Evolutionary conservation across 2,888 invertebrate species (phyloP).

Genomic region (Scrobipalpa atriplicella): DNA sequence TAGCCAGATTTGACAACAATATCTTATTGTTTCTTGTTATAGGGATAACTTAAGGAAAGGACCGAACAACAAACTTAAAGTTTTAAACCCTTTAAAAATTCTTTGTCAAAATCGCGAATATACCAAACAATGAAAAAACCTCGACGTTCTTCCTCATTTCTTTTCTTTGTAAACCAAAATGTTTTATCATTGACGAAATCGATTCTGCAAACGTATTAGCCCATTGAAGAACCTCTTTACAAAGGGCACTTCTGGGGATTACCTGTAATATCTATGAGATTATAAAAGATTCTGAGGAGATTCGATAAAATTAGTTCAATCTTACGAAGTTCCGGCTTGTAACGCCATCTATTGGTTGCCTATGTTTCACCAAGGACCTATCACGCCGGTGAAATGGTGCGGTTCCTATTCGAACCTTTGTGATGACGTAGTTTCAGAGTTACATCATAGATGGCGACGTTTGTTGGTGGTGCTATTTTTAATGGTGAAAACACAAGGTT

Average conservation of each 20-base stretch:
- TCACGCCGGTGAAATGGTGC: too few relatives aligned
- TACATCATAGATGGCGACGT: constrained; percentile 4
- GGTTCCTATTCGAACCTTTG: constrained; percentile 9
- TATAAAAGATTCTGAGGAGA: not conserved
- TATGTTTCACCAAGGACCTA: not conserved
- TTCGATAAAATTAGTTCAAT: not conserved
- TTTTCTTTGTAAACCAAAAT: not conserved
- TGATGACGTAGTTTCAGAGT: not conserved
- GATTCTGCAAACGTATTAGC: constrained; percentile 7
- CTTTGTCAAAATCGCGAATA: not conserved
- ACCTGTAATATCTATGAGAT: constrained; percentile 13
- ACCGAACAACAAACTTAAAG: too few relatives aligned
- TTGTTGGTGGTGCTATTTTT: not conserved
- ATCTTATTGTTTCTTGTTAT: too few relatives aligned
- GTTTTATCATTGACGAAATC: constrained; percentile 5
- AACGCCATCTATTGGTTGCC: constrained; percentile 15
- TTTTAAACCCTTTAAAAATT: not conserved
- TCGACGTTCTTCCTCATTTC: not conserved
- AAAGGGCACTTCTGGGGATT: not conserved
- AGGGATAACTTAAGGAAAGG: too few relatives aligned
- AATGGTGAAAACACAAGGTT: not conserved
- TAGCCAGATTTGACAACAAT: too few relatives aligned
- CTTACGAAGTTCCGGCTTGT: not conserved
- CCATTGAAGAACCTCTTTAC: constrained; percentile 2
- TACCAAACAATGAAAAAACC: not conserved